Evolutionary conservation across 92 coral and sea anemone genomes (phyloP).

Genomic region (Zoanthus sansibaricus): DNA sequence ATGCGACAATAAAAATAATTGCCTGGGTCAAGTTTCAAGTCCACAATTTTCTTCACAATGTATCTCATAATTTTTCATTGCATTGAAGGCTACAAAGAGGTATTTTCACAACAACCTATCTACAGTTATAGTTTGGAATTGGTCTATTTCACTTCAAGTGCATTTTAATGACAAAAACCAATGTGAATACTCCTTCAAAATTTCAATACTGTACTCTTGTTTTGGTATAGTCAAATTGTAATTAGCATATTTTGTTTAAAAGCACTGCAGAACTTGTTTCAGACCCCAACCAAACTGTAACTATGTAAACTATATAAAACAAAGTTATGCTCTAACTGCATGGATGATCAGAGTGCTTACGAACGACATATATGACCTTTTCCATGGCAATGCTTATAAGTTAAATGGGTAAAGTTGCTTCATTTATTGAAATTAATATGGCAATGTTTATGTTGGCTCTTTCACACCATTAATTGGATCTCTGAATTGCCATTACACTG

Average conservation of each 20-base stretch:
- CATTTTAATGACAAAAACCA: constrained; percentile 33
- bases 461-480: neutral
- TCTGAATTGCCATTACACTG: neutral
- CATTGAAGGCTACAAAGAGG: constrained; percentile 39
- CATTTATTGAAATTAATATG: constrained; percentile 4
- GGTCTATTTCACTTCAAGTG: constrained; percentile 36
- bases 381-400: neutral
- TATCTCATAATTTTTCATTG: constrained; percentile 51
- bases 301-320: neutral
- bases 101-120: constrained; percentile 43
- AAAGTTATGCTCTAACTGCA: constrained; percentile 7
- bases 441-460: neutral
- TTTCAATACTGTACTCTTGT: constrained; percentile 24
- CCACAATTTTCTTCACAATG: constrained; percentile 41
- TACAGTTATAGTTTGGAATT: constrained; percentile 29
- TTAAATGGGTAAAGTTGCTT: neutral
- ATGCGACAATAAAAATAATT: neutral
- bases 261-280: constrained; percentile 37
- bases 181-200: constrained; percentile 20
- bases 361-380: neutral
- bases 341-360: constrained; percentile 1
- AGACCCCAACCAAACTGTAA: constrained; percentile 15
- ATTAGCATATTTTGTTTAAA: constrained; percentile 26
- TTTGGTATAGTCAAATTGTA: constrained; percentile 18
- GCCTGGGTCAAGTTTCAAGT: constrained; percentile 32